phyloP scores from a whole-genome alignment of 2,113 vertebrate genomes.

The Ceyx melanurus region DNA sequence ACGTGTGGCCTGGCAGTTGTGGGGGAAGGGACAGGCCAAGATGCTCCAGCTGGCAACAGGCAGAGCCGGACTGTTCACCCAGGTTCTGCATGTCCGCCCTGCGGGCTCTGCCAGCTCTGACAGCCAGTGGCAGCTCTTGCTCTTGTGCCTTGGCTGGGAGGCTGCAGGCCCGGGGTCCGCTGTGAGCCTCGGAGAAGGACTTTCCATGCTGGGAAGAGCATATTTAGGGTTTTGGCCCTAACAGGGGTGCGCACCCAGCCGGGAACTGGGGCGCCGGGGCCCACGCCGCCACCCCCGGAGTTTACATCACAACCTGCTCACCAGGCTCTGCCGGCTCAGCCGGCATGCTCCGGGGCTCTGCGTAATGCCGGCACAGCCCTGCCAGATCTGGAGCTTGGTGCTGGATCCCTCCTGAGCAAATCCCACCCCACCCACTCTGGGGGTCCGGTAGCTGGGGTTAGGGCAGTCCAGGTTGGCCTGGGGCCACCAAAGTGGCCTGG shows the following conservation, averaged over 20 bases:
- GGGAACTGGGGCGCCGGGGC: background rate
- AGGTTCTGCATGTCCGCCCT: fast-evolving
- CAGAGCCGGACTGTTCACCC: conserved; percentile 2
- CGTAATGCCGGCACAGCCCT: background rate
- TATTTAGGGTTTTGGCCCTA: background rate
- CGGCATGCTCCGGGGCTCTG: fast-evolving
- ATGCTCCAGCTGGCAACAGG: background rate
- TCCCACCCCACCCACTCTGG: background rate
- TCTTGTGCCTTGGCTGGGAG: fast-evolving
- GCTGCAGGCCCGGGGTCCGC: fast-evolving
- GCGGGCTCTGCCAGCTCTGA: background rate
- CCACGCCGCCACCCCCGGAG: background rate
- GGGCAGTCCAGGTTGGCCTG: background rate
- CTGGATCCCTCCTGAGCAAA: background rate
- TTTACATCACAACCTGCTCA: conserved; percentile 29
- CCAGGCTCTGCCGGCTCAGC: background rate
- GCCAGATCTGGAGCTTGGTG: fast-evolving
- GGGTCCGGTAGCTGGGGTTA: background rate
- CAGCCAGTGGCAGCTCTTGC: fast-evolving
- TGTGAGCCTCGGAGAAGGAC: fast-evolving
- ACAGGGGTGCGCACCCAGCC: background rate
- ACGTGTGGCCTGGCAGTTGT: fast-evolving
- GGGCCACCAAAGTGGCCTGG: fast-evolving
- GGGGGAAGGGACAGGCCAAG: fast-evolving
- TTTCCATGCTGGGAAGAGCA: background rate